Evolutionary conservation across 2,797 vertebrate species (phyloP), one percentile per base, ranked within the genome.

Genomic region (Triplophysa bombifrons): DNA sequence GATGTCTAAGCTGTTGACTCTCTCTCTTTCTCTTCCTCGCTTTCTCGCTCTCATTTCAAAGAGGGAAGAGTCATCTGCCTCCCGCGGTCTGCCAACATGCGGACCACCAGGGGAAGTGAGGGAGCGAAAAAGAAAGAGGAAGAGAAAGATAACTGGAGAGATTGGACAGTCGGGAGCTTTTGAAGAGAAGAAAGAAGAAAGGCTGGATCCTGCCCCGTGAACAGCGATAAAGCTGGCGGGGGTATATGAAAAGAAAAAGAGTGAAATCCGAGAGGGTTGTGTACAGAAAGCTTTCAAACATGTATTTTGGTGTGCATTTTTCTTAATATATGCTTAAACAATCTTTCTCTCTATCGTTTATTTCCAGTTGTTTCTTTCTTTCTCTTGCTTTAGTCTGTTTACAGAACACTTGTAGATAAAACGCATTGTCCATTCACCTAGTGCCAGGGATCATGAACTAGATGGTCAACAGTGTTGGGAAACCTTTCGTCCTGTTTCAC

Each of bases 41-140:
- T 76, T 58, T 77, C 71, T 78, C 67, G 41, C 78, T 72, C 77
- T 78, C 74, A 78, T 83, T 85, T 85, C 83, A 82, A 86, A 84
- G 85, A 78, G 78, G 77, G 58, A 80, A 80, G 80, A 86, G 78
- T 85, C 75, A 75, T 84, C 82, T 75, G 80, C 80, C 80, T 84
- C 80, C 78, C 22, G 75, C 20, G 30, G 81, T 38, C 80, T 86
- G 82, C 85, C 80, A 84, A 81, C 51, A 64, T 5, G 38, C 82
- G 79, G 80, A 82, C 78, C 81, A 84, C 78, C 30, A 84, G 87
- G 69, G 80, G 76, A 82, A 83, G 80, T 68, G 69, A 80, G 71
- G 34, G 64, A 82, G 56, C 51, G 27, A 73, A 56, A 84, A 85
- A 88, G 86, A 91, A 86, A 86, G 78, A 79, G 85, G 78, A 86